A percentile compares a stretch with the other conserved stretches of the same genome.
Conservation (phyloP, 1,140 invertebrate species). For the Procambarus virginalis region DNA sequence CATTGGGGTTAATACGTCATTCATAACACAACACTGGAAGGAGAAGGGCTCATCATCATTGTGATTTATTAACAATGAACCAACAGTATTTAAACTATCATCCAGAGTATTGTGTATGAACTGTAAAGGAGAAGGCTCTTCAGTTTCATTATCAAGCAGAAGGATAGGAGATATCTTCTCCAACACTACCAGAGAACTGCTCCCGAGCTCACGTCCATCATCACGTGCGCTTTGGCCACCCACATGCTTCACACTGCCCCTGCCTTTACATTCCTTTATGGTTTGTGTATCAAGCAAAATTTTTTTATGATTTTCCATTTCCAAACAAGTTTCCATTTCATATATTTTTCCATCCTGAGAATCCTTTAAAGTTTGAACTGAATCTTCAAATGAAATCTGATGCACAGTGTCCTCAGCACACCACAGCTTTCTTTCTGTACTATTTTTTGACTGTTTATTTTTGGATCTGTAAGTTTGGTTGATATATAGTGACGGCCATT, state of each 20-base stretch:
- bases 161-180: conserved; percentile 31
- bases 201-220: conserved; percentile 41
- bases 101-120: not conserved
- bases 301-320: conserved; percentile 26
- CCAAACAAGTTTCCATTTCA: conserved; percentile 14
- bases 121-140: conserved; percentile 3
- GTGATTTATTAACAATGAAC: not conserved
- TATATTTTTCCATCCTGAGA: not conserved
- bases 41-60: not conserved
- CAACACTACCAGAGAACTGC: conserved; percentile 36
- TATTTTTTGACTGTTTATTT: not conserved
- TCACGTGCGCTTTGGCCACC: not conserved
- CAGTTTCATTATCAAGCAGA: conserved; percentile 24
- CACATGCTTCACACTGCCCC: conserved; percentile 27
- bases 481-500: conserved; percentile 33
- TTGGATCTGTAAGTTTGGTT: not conserved
- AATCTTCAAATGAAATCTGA: not conserved
- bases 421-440: not conserved
- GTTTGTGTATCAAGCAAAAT: conserved; percentile 31
- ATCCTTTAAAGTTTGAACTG: not conserved
- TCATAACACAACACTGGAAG: not conserved
- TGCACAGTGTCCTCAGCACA: too few species aligned
- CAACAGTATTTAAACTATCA: not conserved
- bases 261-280: conserved; percentile 16
- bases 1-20: not conserved